Evolutionary conservation across 2,888 invertebrate genomes (phyloP).

Genomic region (Lasioglossum calceatum): DNA sequence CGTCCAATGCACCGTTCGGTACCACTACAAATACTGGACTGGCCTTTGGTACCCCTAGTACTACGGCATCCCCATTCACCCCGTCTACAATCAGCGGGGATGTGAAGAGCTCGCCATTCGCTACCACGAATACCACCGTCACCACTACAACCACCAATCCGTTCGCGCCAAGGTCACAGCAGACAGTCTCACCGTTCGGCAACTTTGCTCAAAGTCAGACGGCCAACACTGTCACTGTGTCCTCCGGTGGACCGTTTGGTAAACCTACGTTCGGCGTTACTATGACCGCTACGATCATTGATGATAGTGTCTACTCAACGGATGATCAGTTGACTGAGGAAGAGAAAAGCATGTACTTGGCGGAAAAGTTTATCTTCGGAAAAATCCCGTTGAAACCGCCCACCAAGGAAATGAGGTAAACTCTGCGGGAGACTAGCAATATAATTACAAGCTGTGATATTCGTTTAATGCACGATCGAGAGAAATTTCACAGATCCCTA

Average conservation of each 20-base stretch:
- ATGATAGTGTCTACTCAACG: constrained; percentile 75
- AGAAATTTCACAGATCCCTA: constrained; percentile 11
- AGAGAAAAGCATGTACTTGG: constrained; percentile 76
- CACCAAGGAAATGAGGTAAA: constrained; percentile 78
- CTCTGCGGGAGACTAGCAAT: neutral
- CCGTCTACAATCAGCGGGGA: constrained; percentile 44
- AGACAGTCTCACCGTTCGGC: constrained; percentile 64
- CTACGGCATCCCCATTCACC: constrained; percentile 41
- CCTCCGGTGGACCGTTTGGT: constrained; percentile 61
- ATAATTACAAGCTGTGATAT: constrained; percentile 52
- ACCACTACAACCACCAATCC: constrained; percentile 60
- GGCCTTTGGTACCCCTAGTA: constrained; percentile 42
- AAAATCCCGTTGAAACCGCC: constrained; percentile 81
- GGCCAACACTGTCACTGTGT: constrained; percentile 11
- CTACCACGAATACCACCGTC: constrained; percentile 54
- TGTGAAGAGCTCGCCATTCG: constrained; percentile 60
- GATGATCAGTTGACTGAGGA: constrained; percentile 78
- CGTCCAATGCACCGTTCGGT: constrained; percentile 63
- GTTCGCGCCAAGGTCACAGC: constrained; percentile 54
- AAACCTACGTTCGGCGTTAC: constrained; percentile 67
- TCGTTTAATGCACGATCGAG: constrained; percentile 14
- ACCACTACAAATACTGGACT: constrained; percentile 43
- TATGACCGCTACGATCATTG: constrained; percentile 58
- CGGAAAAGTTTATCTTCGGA: constrained; percentile 76
- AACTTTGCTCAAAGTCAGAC: constrained; percentile 43